phyloP scores from a whole-genome alignment of 2,113 vertebrate species.

The Tetrax tetrax region DNA sequence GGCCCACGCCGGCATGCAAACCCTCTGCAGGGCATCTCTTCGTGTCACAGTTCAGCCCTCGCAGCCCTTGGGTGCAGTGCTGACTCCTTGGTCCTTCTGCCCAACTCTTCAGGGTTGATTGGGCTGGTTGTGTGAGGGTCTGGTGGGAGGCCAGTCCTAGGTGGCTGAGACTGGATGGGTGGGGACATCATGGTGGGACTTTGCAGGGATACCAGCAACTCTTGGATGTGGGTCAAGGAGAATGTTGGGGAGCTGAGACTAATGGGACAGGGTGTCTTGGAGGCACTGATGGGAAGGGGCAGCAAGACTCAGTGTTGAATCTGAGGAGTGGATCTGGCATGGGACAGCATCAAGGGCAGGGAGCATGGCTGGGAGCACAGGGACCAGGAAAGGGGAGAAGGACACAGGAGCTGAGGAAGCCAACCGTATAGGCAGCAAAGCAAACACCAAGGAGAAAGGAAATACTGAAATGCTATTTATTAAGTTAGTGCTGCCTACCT shows the following conservation, averaged over 20 bases:
- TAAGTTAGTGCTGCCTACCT: neutral
- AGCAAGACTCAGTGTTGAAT: neutral
- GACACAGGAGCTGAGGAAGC: neutral
- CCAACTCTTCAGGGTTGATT: neutral
- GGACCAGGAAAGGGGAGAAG: neutral
- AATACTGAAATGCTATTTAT: neutral
- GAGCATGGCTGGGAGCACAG: neutral
- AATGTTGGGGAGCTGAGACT: neutral
- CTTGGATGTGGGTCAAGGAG: neutral
- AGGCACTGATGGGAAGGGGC: neutral
- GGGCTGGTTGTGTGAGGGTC: neutral
- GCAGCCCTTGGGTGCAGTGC: neutral
- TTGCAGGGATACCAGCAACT: neutral
- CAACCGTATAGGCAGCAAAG: neutral
- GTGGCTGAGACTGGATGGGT: neutral
- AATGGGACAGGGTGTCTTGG: neutral
- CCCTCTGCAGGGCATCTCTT: neutral
- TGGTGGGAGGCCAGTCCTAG: neutral
- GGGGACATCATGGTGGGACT: neutral
- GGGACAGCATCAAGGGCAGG: neutral
- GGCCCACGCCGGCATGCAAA: neutral
- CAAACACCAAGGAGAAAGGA: neutral
- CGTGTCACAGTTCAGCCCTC: fast-evolving
- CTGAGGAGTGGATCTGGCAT: neutral
- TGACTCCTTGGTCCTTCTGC: neutral